Conservation (phyloP, 2,888 invertebrate species). For the Hyles lineata region DNA sequence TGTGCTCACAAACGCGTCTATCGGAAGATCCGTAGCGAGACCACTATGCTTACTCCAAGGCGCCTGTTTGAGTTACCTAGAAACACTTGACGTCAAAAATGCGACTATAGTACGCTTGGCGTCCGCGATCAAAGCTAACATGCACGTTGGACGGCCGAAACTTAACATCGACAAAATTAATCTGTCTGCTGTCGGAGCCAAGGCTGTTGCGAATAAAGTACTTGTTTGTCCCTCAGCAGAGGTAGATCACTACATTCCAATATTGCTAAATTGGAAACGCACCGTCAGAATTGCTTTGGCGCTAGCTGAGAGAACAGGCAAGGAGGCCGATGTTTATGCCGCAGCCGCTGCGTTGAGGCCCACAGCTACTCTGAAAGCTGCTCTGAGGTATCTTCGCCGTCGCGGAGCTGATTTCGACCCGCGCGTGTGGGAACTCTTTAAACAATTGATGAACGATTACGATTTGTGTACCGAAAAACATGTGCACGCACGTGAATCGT, state of each 20-base stretch:
- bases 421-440: conserved; percentile 7
- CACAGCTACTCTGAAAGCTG: conserved; percentile 18
- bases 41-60: conserved; percentile 37
- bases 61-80: conserved; percentile 33
- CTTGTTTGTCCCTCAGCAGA: conserved; percentile 47
- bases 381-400: conserved; percentile 25
- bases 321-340: conserved; percentile 42
- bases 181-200: conserved; percentile 56
- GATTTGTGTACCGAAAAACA: background rate
- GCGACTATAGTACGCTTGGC: conserved; percentile 42
- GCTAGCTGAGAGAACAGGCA: conserved; percentile 47
- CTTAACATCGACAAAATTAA: conserved; percentile 50
- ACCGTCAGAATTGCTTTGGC: conserved; percentile 53
- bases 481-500: background rate
- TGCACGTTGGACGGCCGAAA: conserved; percentile 50
- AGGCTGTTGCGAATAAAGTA: conserved; percentile 55
- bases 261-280: conserved; percentile 48
- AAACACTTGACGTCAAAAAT: conserved; percentile 32
- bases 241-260: conserved; percentile 42
- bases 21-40: conserved; percentile 37
- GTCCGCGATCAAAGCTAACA: conserved; percentile 52
- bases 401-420: background rate
- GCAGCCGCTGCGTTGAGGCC: conserved; percentile 35
- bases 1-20: conserved; percentile 3
- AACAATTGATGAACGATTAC: background rate